phyloP scores from a whole-genome alignment of 2,113 vertebrate species.

The Camelus bactrianus region DNA sequence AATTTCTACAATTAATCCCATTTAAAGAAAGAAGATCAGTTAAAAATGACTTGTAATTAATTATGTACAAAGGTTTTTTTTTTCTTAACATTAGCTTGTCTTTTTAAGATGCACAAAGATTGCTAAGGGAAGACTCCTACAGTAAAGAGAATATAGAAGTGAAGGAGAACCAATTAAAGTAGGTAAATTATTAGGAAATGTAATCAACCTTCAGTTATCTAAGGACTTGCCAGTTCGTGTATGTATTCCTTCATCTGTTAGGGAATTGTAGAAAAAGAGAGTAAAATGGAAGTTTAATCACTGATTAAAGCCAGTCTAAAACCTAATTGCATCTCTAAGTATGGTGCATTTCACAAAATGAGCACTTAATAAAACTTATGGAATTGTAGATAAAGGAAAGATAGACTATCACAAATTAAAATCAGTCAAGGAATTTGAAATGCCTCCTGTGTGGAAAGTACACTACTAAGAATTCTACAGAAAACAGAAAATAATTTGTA shows the following conservation, averaged over 20 bases:
- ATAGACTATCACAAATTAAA: conserved; percentile 35
- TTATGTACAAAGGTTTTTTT: conserved; percentile 48
- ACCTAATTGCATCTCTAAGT: conserved; percentile 58
- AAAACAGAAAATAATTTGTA: conserved; percentile 42
- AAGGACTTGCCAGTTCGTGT: neutral
- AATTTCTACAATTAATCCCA: conserved; percentile 37
- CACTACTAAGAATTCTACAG: neutral
- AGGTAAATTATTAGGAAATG: conserved; percentile 64
- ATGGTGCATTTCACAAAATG: conserved; percentile 59
- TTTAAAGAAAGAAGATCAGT: conserved; percentile 37
- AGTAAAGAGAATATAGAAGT: conserved; percentile 7
- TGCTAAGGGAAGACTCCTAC: neutral
- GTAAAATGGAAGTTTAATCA: conserved; percentile 63
- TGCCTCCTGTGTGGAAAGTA: neutral
- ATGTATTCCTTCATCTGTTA: conserved; percentile 65
- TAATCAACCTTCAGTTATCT: conserved; percentile 65
- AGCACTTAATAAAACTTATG: conserved; percentile 53
- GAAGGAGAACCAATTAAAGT: conserved; percentile 59
- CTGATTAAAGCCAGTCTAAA: conserved; percentile 50
- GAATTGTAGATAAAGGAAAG: conserved; percentile 44
- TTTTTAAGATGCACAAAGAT: conserved; percentile 16
- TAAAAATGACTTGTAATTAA: conserved; percentile 33
- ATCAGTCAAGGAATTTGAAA: conserved; percentile 46
- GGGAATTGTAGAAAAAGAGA: conserved; percentile 34
- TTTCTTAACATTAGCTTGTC: conserved; percentile 28